Conservation (phyloP, 2,888 invertebrate species). For the Netelia melanura region DNA sequence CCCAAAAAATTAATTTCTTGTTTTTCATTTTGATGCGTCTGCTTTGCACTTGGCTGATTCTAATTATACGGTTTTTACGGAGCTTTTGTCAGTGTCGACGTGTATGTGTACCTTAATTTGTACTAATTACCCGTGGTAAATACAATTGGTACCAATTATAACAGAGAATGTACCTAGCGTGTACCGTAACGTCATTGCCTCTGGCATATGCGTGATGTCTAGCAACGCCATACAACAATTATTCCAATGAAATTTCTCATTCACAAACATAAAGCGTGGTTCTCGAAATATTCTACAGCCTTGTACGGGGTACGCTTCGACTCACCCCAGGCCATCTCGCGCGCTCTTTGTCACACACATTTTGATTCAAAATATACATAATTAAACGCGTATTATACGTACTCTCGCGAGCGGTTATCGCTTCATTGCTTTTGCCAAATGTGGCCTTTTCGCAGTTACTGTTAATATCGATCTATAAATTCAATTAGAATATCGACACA, state of each 20-base stretch:
- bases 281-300: conserved; percentile 57
- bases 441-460: too few relatives aligned
- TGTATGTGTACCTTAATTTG: too few relatives aligned
- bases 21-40: too few relatives aligned
- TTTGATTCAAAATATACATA: conserved; percentile 40
- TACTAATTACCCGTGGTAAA: conserved; percentile 63
- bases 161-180: conserved; percentile 40
- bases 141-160: conserved; percentile 66
- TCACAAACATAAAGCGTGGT: conserved; percentile 54
- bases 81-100: conserved; percentile 53
- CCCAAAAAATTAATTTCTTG: too few relatives aligned
- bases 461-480: too few relatives aligned
- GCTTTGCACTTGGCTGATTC: too few relatives aligned
- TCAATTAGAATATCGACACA: too few relatives aligned
- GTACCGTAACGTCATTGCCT: conserved; percentile 15
- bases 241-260: conserved; percentile 54
- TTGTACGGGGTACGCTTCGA: conserved; percentile 10
- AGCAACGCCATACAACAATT: conserved; percentile 55
- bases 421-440: background rate
- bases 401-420: conserved; percentile 43
- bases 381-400: conserved; percentile 47
- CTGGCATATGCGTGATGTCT: conserved; percentile 15
- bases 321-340: conserved; percentile 16
- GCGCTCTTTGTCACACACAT: conserved; percentile 41
- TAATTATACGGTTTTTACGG: too few relatives aligned